Evolutionary conservation across 1,140 invertebrate genomes (phyloP).

Genomic region (Phocides pigmalion): DNA sequence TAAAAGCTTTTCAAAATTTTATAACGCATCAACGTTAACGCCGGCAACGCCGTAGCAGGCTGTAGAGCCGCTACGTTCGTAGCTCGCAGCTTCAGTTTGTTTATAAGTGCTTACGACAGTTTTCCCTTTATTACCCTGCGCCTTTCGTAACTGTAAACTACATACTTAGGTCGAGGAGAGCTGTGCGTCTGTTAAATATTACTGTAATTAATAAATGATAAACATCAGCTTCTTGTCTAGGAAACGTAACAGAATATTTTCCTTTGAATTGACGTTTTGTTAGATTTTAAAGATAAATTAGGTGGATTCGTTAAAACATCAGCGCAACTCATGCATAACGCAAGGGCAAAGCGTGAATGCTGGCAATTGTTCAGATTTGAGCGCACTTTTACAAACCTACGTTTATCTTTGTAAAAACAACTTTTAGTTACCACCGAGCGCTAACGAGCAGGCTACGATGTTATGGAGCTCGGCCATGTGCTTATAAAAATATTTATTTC

Average conservation of each 20-base stretch:
- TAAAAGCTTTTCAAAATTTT: neutral
- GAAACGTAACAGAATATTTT: neutral
- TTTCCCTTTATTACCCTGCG: neutral
- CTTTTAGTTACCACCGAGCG: neutral
- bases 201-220: neutral
- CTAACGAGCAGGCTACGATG: neutral
- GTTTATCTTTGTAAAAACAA: neutral
- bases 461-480: neutral
- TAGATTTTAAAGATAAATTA: constrained; percentile 21
- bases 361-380: constrained; percentile 11
- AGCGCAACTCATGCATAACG: constrained; percentile 17
- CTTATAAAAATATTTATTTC: neutral
- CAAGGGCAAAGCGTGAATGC: constrained; percentile 6
- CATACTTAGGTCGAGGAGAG: neutral
- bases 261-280: constrained; percentile 12
- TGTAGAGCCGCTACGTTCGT: constrained; percentile 41
- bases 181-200: neutral
- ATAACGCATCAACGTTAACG: neutral
- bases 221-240: neutral
- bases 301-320: constrained; percentile 6
- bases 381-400: constrained; percentile 1
- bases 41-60: constrained; percentile 38
- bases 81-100: constrained; percentile 9
- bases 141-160: neutral
- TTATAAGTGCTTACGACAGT: constrained; percentile 3